Evolutionary conservation across 2,888 invertebrate species (phyloP).

Genomic region (Drosophila tripunctata): DNA sequence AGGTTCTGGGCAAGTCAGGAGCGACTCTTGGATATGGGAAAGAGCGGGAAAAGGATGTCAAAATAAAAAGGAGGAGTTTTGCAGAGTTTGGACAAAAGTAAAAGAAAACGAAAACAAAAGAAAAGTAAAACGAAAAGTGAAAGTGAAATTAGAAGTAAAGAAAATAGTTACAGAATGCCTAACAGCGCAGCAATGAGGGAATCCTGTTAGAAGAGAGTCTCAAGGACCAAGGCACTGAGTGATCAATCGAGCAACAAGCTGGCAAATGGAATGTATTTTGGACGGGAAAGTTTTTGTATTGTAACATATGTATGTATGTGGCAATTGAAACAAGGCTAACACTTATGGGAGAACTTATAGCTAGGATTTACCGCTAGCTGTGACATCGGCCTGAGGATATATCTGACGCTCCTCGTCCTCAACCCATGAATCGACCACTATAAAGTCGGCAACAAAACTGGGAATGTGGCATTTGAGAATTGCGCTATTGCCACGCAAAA

Average conservation of each 20-base stretch:
- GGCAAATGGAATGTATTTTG: conserved; percentile 36
- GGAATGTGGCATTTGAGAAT: conserved; percentile 97
- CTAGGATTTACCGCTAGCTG: conserved; percentile 78
- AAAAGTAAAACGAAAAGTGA: conserved; percentile 29
- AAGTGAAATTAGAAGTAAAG: conserved; percentile 41
- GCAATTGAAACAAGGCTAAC: conserved; percentile 74
- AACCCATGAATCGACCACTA: conserved; percentile 93
- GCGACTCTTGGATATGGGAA: conserved; percentile 85
- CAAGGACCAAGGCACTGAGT: conserved; percentile 30
- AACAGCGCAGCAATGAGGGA: conserved; percentile 56
- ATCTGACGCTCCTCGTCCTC: conserved; percentile 90
- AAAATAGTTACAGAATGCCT: conserved; percentile 57
- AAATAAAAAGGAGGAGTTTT: conserved; percentile 34
- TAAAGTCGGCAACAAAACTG: conserved; percentile 96
- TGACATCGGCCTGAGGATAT: conserved; percentile 78
- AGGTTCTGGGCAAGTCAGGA: conserved; percentile 86
- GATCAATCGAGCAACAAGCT: conserved; percentile 32
- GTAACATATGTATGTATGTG: conserved; percentile 1
- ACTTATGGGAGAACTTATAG: conserved; percentile 70
- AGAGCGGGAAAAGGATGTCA: conserved; percentile 41
- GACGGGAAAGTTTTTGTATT: conserved; percentile 25
- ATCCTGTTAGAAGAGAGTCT: conserved; percentile 40
- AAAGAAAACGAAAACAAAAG: conserved; percentile 29
- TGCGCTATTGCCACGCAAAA: conserved; percentile 94
- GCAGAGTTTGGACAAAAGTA: conserved; percentile 18